These are phyloP conservation scores for Chiloscyllium punctatum DNA, from an alignment of 2,797 vertebrate species.

Conservation along the genomic window DNA sequence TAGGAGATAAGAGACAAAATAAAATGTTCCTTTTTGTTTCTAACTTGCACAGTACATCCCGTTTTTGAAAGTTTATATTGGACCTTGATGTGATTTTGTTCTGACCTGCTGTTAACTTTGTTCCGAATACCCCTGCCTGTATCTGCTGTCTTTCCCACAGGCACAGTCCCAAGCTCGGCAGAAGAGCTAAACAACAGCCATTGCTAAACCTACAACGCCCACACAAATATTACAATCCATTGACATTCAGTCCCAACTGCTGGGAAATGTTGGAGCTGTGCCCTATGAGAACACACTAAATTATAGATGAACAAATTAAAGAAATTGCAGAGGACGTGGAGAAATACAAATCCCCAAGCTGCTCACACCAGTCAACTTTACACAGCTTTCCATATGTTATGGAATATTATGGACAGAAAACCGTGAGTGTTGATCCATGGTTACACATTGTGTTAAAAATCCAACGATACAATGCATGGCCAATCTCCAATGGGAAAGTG, in stretches of 20 bases:
- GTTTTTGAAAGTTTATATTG: not conserved
- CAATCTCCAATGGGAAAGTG: not conserved
- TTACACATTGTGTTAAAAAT: not conserved
- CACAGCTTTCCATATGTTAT: not conserved
- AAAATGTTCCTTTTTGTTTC: not conserved
- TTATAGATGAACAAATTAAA: not conserved
- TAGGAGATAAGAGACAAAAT: not conserved
- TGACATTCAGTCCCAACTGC: not conserved
- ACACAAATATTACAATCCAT: slow-evolving; percentile 1
- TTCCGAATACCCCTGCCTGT: not conserved
- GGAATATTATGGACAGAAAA: not conserved
- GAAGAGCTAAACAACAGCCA: not conserved
- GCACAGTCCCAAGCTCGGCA: not conserved
- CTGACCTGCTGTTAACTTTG: not conserved
- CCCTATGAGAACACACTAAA: not conserved
- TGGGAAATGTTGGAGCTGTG: not conserved
- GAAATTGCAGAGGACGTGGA: not conserved
- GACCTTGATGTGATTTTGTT: not conserved
- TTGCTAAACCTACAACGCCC: not conserved
- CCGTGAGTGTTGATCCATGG: not conserved
- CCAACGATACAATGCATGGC: not conserved
- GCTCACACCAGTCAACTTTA: not conserved
- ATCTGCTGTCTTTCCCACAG: slow-evolving; percentile 22
- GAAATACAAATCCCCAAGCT: not conserved
- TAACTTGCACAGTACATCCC: not conserved